Evolutionary conservation across 2,797 vertebrate genomes (phyloP).

Genomic region (Microctenopoma steveboyesi): DNA sequence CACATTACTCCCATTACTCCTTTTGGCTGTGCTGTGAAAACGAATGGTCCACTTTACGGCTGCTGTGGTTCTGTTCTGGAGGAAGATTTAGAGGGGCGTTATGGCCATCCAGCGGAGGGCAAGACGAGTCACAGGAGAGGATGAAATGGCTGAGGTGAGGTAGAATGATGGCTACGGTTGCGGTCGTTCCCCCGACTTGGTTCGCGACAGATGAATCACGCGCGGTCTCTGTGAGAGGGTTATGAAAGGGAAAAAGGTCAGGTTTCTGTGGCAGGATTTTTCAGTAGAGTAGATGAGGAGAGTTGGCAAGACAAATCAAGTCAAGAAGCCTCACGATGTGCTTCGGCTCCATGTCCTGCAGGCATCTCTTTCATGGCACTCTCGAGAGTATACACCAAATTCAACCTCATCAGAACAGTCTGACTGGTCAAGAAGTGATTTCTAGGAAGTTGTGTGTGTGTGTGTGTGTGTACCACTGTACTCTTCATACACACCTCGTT

Average conservation of each 20-base stretch:
- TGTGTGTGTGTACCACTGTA: neutral
- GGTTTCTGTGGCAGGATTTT: constrained; percentile 62
- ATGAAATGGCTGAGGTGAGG: constrained; percentile 68
- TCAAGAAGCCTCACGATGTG: constrained; percentile 53
- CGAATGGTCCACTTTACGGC: constrained; percentile 74
- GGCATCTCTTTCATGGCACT: constrained; percentile 64
- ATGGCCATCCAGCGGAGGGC: constrained; percentile 54
- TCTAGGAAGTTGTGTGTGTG: constrained; percentile 43
- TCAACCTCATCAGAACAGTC: constrained; percentile 59
- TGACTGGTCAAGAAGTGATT: constrained; percentile 58
- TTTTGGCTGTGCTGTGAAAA: constrained; percentile 63
- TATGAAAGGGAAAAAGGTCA: constrained; percentile 52
- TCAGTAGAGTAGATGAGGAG: constrained; percentile 64
- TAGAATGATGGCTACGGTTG: constrained; percentile 60
- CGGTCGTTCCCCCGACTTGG: constrained; percentile 52
- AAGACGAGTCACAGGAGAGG: constrained; percentile 68
- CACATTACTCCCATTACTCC: constrained; percentile 63
- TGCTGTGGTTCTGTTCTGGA: constrained; percentile 57
- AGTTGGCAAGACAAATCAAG: constrained; percentile 73
- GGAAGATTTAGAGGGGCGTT: constrained; percentile 73
- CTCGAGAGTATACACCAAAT: constrained; percentile 53
- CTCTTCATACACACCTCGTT: constrained; percentile 12
- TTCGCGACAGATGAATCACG: constrained; percentile 66
- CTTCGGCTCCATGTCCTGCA: constrained; percentile 55
- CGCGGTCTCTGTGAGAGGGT: constrained; percentile 53